Evolutionary conservation across 2,888 invertebrate species (phyloP), one percentile per base, ranked within the genome.

Genomic region (Andrena praecox): DNA sequence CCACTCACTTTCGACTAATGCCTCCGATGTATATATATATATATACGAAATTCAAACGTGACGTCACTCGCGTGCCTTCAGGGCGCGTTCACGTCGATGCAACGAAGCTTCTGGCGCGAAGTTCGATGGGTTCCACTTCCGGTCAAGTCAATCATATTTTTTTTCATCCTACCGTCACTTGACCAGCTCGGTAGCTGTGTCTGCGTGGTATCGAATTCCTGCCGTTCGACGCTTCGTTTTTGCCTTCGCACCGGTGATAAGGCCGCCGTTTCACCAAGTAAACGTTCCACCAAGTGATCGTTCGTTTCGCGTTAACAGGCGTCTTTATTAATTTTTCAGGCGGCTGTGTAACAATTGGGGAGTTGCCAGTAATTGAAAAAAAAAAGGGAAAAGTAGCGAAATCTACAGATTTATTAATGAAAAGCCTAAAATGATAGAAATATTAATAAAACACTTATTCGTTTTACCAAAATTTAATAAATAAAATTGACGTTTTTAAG

Each of bases 251-350:
- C 42, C 42, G 12, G 3, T 12, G 42, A 42, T 4, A 42, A 42
- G 12, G 20, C 4, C 54, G 54, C 2, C 3, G 20, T 56, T 56
- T 1, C 24, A 10, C 7, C 20, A 8, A 24, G 24, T 2, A 54
- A 35, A 35, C 54, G 16, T 35, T 10, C 10, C 2, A 0, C 35
- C 35, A 10, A 35, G 35, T 29, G 67, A 6, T 16, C 63, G 68
- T 48, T 31, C 10, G 42, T 48, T 35, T 64, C 68, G 52, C 56
- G 42, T 67, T 82, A 71, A 70, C 70, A 60, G 27, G 68, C 68
- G 59, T 81, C 59, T 64, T 71, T 82, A 82, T 82, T 82, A 82
- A 82, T 82, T 82, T 82, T 56, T 75, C 29, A 82, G 48, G 29
- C 16, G 56, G 54, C 66, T 48, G 27, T 75, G 76, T 71, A 48